Evolutionary conservation across 2,888 invertebrate genomes (phyloP).

Genomic region (Ormyrus pomaceus): DNA sequence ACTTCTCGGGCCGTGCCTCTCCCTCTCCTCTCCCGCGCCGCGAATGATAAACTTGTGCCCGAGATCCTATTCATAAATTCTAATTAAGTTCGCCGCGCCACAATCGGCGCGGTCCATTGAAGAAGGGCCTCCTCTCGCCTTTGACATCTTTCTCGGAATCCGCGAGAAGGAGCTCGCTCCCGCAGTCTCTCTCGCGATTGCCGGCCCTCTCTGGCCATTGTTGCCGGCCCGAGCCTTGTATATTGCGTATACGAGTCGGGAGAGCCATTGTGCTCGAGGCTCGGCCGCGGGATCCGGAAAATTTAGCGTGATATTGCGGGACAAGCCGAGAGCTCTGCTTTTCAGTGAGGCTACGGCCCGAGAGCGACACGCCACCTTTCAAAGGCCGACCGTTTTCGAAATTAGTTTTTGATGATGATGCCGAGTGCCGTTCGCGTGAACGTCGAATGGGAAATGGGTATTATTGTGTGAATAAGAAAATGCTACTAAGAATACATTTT

Average conservation of each 20-base stretch:
- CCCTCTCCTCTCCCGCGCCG: constrained; percentile 53
- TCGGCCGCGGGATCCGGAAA: constrained; percentile 9
- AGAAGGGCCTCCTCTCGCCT: constrained; percentile 25
- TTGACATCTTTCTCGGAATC: constrained; percentile 43
- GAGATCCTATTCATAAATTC: constrained; percentile 71
- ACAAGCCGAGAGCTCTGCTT: not conserved
- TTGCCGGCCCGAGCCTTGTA: not conserved
- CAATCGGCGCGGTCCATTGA: constrained; percentile 62
- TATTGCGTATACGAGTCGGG: not conserved
- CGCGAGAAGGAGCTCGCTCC: not conserved
- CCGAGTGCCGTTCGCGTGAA: not conserved
- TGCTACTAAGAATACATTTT: no score
- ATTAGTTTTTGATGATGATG: constrained; percentile 4
- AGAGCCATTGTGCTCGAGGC: constrained; percentile 7
- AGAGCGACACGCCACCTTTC: not conserved
- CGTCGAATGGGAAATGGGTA: no score
- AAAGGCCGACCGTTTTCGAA: not conserved
- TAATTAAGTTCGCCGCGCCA: constrained; percentile 67
- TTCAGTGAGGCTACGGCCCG: not conserved
- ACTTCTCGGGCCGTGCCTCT: constrained; percentile 19
- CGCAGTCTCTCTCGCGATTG: constrained; percentile 2
- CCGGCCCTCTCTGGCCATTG: not conserved
- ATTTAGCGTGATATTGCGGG: constrained; percentile 18
- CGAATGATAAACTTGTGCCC: constrained; percentile 67
- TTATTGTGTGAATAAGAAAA: no score